Evolutionary conservation across 2,888 invertebrate genomes (phyloP), one percentile per base, ranked within the genome.

Genomic region (Dioctria linearis): DNA sequence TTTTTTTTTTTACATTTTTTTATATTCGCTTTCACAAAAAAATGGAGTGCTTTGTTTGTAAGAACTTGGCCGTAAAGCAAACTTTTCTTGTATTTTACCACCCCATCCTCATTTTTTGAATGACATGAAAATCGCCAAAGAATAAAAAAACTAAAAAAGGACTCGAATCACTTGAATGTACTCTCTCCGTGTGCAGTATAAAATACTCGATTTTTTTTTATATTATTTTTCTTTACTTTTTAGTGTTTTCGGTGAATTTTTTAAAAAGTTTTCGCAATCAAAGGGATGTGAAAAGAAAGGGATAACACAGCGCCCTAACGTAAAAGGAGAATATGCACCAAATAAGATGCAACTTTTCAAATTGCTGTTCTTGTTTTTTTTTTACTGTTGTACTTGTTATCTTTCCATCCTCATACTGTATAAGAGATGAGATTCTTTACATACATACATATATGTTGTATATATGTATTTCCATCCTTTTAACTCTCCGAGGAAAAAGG

Each of bases 71-170:
- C 73, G 57, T 59, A 40, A 39, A 73, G 73, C 73, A 51, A 73
- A 42, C 37, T 73, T 73, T 42, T 42, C 73, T 57, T 73, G 73
- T 57, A 40, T 73, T 73, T 73, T 73, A n/a, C 57, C 54, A n/a
- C 57, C 57, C 39, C 37, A 39, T 13, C 57, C 57, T 40, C 49
- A 39, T 6, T 42, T 57, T 40, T 59, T 57, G 57, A 59, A 73
- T 73, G 59, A 73, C 57, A 57, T 57, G 57, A 73, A 73, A 73
- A 73, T 73, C 57, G 73, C 73, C 42, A 25, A 57, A 73, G 73
- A 73, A 40, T 40, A 42, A 42, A 57, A 57, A 59, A 73, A 54
- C n/a, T n/a, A n/a, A n/a, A 40, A 73, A 57, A 39, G 25, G 25
- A 61, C 4, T 6, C 4, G 37, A 71, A 51, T 71, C 49, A 57